phyloP scores from a whole-genome alignment of 2,113 vertebrate genomes.

The Protobothrops mucrosquamatus region DNA sequence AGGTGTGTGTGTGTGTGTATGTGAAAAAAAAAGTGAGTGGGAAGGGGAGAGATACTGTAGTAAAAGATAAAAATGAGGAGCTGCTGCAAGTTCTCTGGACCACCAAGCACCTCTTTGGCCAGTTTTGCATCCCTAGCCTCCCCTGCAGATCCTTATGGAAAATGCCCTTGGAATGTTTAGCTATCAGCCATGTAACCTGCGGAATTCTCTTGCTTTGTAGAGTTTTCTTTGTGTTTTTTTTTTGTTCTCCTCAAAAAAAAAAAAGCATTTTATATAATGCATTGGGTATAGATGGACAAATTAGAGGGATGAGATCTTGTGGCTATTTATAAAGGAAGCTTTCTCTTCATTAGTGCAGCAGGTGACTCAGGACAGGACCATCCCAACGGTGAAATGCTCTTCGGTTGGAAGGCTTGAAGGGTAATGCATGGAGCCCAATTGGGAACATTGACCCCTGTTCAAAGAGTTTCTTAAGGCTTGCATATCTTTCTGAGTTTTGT shows the following conservation, averaged over 20 bases:
- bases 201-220: background rate
- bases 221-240: background rate
- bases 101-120: constrained; percentile 25
- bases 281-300: background rate
- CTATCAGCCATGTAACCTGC: accelerated
- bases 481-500: background rate
- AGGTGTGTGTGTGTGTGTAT: accelerated
- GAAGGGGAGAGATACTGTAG: background rate
- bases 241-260: background rate
- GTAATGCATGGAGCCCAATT: background rate
- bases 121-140: constrained; percentile 57
- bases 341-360: constrained; percentile 22
- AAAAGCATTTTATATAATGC: background rate
- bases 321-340: constrained; percentile 28
- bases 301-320: background rate
- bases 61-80: background rate
- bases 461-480: background rate
- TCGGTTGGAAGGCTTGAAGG: background rate
- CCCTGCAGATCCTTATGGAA: constrained; percentile 62
- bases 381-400: background rate
- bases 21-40: no score
- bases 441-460: background rate
- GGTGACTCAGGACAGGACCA: constrained; percentile 16
- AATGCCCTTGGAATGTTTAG: constrained; percentile 34
- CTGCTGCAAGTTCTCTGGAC: constrained; percentile 47